Percentiles rank a stretch among this genome's conserved stretches.
Evolutionary conservation across 2,888 invertebrate genomes (phyloP).

Genomic region (Agrochola lota): DNA sequence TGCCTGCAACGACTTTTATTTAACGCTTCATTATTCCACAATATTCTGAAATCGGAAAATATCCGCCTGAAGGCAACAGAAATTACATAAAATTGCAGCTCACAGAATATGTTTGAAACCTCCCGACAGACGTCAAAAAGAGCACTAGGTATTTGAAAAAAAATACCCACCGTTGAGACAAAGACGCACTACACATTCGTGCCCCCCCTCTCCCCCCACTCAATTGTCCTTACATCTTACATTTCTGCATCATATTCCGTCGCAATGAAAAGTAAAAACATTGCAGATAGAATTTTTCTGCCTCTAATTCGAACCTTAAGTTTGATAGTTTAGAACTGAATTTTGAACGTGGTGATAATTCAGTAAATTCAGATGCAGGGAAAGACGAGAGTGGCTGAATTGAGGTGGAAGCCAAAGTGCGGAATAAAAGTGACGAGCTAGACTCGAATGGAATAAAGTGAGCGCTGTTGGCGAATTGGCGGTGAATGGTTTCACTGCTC

Average conservation of each 20-base stretch:
- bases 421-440: conserved; percentile 88
- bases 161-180: conserved; percentile 77
- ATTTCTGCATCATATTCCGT: conserved; percentile 89
- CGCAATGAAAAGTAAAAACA: conserved; percentile 89
- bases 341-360: conserved; percentile 64
- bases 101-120: conserved; percentile 52
- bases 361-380: conserved; percentile 85
- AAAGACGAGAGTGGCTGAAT: conserved; percentile 88
- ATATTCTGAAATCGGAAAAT: conserved; percentile 40
- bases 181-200: conserved; percentile 82
- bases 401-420: conserved; percentile 88
- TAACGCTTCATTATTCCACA: conserved; percentile 47
- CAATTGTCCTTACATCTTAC: conserved; percentile 89
- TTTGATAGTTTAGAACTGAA: conserved; percentile 52
- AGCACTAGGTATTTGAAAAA: conserved; percentile 71
- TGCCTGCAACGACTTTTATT: conserved; percentile 37
- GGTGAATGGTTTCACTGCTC: conserved; percentile 58
- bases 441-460: conserved; percentile 70
- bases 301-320: conserved; percentile 59
- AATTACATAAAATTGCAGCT: conserved; percentile 49
- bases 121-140: conserved; percentile 74
- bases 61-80: conserved; percentile 25
- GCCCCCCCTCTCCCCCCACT: conserved; percentile 75
- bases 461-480: conserved; percentile 67
- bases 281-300: conserved; percentile 73